These are phyloP conservation scores for Callinectes sapidus DNA, from an alignment of 2,888 invertebrate genomes.

Conservation along the genomic window DNA sequence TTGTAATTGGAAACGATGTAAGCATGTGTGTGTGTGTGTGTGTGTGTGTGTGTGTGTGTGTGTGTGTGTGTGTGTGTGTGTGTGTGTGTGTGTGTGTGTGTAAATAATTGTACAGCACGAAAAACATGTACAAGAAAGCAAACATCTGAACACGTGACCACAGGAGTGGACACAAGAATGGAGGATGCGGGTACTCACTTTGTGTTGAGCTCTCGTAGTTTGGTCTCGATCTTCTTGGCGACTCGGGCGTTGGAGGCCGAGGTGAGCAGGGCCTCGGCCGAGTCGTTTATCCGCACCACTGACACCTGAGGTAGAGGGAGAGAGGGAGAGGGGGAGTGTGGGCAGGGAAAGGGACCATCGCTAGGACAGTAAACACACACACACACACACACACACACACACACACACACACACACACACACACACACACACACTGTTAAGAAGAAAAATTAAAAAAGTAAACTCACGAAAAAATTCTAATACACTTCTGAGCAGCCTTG, in stretches of 20 bases:
- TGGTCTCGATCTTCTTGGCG: slow-evolving; percentile 91
- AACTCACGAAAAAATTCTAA: not conserved
- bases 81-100: not conserved
- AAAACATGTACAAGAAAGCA: not conserved
- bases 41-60: not conserved
- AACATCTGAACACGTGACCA: not conserved
- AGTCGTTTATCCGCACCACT: slow-evolving; percentile 75
- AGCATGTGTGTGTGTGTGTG: not conserved
- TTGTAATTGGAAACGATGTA: not conserved
- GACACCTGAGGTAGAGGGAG: slow-evolving; percentile 63
- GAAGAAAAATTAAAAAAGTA: not conserved
- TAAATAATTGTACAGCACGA: not conserved
- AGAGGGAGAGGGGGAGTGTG: not conserved
- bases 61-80: not conserved
- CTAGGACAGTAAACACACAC: not conserved
- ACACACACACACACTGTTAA: not conserved
- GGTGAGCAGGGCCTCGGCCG: slow-evolving; percentile 87
- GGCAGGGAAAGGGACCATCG: not conserved
- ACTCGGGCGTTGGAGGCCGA: slow-evolving; percentile 89
- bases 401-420: not conserved
- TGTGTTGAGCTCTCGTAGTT: slow-evolving; percentile 89
- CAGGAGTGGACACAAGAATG: not conserved
- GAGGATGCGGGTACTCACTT: slow-evolving; percentile 71
- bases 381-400: no score
- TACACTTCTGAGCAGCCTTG: not conserved